Percentiles rank a stretch among this genome's conserved stretches.
These are phyloP conservation scores for Melopsittacus undulatus DNA, from an alignment of 2,797 vertebrate species.

Conservation along the genomic window DNA sequence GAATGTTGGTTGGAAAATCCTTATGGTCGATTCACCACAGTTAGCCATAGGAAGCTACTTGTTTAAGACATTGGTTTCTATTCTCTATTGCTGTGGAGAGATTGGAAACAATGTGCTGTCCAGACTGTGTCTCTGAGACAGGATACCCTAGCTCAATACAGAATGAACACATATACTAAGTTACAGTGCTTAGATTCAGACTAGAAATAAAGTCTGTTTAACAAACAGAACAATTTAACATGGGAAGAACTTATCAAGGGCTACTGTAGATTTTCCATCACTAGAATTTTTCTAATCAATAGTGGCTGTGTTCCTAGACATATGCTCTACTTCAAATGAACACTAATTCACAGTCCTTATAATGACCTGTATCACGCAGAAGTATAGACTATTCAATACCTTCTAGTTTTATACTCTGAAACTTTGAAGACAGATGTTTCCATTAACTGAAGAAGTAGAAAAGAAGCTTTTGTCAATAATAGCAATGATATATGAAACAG, in stretches of 20 bases:
- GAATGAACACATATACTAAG: not conserved
- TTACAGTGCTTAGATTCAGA: not conserved
- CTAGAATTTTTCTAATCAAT: constrained; percentile 18
- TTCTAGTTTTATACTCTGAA: not conserved
- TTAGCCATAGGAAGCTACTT: not conserved
- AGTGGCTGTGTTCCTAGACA: not conserved
- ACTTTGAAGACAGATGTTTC: constrained; percentile 29
- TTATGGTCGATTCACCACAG: not conserved
- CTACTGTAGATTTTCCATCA: not conserved
- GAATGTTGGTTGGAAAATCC: not conserved
- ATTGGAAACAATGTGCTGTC: not conserved
- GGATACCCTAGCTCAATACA: not conserved
- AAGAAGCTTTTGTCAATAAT: constrained; percentile 20
- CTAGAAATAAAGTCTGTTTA: not conserved
- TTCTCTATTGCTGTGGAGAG: not conserved
- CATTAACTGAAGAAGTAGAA: constrained; percentile 14
- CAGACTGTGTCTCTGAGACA: not conserved
- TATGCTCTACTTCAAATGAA: not conserved
- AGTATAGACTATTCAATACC: not conserved
- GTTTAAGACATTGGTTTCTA: not conserved
- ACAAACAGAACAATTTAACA: not conserved
- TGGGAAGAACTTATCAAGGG: not conserved
- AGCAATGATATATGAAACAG: not conserved
- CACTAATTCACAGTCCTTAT: not conserved
- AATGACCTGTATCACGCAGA: not conserved